Base-by-base conservation (phyloP, 2,797 vertebrate species). In the Cossypha dichroa region DNA sequence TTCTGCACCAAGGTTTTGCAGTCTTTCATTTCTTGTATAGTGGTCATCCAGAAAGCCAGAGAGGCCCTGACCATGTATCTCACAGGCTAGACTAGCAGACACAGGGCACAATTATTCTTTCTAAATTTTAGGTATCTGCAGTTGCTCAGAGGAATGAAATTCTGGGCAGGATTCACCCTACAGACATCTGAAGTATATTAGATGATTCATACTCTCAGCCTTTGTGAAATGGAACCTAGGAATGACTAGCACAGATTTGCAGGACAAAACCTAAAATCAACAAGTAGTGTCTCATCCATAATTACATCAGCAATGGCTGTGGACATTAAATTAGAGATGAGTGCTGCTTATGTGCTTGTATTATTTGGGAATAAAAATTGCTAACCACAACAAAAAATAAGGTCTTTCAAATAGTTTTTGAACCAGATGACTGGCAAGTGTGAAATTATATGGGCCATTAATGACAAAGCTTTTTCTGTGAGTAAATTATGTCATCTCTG, bases 321-420 rank as follows among this genome's bases (percentile, higher is more conserved):
- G 29, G n/a, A 56, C 31, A 59, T 62, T 60, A 83, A 77, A 67
- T 80, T 81, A 66, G 14, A 18, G 25, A 58, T 15, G 15, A 78
- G 2, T 36, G 18, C 25, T 68, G 4, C 9, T 51, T 68, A 15
- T 58, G 26, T 67, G 9, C 5, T 55, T 89, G 26, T 34, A 28
- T 54, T 82, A 68, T 41, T 52, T 85, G 25, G 23, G 25, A 66
- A 54, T 60, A 59, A 80, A 91, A 49, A 36, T 51, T 86, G n/a
- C 13, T 83, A 20, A 43, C 33, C 28, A 38, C 10, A 77, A 29
- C 11, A 94, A 79, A 80, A 78, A 34, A 8, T 22, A 56, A 60
- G 6, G 1, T 68, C 5, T 74, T 80, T 62, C 15, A 72, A 64
- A 36, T 49, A 2, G 49, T 77, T 51, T 82, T 85, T 60, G 2